Evolutionary conservation across 2,113 vertebrate genomes (phyloP).

Genomic region (Galeopterus variegatus): DNA sequence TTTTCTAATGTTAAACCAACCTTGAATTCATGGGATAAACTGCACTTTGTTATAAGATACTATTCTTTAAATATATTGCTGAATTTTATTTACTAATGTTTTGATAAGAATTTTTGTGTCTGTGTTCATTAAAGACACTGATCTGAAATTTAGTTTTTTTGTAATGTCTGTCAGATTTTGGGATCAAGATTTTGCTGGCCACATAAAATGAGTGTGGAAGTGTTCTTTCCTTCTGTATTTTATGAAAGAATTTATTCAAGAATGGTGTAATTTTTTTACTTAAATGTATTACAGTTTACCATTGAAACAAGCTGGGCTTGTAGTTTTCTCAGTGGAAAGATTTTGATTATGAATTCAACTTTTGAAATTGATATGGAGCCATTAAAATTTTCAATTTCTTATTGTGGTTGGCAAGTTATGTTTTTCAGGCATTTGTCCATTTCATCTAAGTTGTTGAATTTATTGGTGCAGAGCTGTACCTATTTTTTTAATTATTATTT

Average conservation of each 20-base stretch:
- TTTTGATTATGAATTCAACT: constrained; percentile 56
- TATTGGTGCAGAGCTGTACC: neutral
- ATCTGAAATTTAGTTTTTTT: neutral
- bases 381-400: constrained; percentile 27
- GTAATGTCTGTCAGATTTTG: neutral
- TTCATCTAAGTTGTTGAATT: neutral
- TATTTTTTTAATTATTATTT: neutral
- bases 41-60: neutral
- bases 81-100: constrained; percentile 29
- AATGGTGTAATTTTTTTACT: neutral
- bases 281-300: neutral
- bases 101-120: neutral
- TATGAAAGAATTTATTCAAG: constrained; percentile 31
- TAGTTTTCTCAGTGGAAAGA: constrained; percentile 33
- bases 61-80: neutral
- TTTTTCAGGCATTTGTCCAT: constrained; percentile 36
- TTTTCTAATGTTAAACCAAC: constrained; percentile 14
- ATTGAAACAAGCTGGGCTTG: neutral
- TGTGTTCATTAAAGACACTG: neutral
- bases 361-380: neutral
- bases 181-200: neutral
- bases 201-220: neutral
- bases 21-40: constrained; percentile 46
- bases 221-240: neutral
- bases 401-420: neutral